Percentiles rank a stretch among this genome's conserved stretches.
These are phyloP conservation scores for Serranus cabrilla DNA, from an alignment of 2,797 vertebrate genomes.

Conservation along the genomic window DNA sequence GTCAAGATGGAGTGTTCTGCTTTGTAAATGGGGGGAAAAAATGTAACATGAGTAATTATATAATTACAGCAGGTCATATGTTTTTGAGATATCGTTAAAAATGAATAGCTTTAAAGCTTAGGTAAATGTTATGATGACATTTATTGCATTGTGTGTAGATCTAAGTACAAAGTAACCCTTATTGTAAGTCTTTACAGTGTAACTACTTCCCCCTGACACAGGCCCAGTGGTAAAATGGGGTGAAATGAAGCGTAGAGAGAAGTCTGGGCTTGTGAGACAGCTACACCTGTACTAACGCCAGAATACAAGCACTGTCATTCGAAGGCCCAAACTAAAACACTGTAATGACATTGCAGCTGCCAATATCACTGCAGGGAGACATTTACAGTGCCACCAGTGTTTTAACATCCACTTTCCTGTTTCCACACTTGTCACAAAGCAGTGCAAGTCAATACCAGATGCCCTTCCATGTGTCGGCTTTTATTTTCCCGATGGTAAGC, in stretches of 20 bases:
- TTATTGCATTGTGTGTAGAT: constrained; percentile 11
- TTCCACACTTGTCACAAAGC: constrained; percentile 31
- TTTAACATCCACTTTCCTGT: constrained; percentile 44
- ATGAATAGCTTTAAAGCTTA: constrained; percentile 7
- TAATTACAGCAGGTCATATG: constrained; percentile 28
- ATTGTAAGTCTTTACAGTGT: constrained; percentile 40
- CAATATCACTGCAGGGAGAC: constrained; percentile 34
- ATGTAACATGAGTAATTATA: constrained; percentile 43
- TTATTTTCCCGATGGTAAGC: constrained; percentile 51
- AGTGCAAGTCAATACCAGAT: constrained; percentile 37
- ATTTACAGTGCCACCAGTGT: constrained; percentile 36
- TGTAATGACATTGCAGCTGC: constrained; percentile 50
- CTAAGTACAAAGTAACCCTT: constrained; percentile 12
- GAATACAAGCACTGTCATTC: constrained; percentile 52
- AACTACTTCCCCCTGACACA: constrained; percentile 38
- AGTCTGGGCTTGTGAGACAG: constrained; percentile 40
- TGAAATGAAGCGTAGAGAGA: constrained; percentile 61
- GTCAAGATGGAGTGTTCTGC: constrained; percentile 34
- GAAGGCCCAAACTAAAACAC: constrained; percentile 34
- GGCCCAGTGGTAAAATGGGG: constrained; percentile 46
- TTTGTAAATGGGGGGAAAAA: background rate
- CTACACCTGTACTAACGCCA: constrained; percentile 56
- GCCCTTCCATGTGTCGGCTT: constrained; percentile 27
- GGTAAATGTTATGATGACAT: constrained; percentile 35
- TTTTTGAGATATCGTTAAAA: constrained; percentile 36